Percentiles rank a stretch among this genome's conserved stretches.
These are phyloP conservation scores for Athene noctua DNA, from an alignment of 2,113 vertebrate genomes.

Conservation along the genomic window DNA sequence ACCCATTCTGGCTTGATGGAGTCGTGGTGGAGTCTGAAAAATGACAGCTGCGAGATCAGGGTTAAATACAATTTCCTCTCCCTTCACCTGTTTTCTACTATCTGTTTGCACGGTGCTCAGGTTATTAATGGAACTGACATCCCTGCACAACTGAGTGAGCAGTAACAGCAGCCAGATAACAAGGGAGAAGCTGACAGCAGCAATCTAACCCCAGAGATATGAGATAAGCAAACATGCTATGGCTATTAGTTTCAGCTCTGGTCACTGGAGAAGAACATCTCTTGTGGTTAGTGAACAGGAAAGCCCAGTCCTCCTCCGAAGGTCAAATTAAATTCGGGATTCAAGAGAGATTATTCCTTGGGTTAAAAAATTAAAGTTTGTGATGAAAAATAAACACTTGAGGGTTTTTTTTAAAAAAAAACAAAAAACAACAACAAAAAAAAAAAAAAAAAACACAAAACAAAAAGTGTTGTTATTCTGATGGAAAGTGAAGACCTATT, in stretches of 20 bases:
- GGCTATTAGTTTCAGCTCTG: conserved; percentile 68
- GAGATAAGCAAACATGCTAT: conserved; percentile 61
- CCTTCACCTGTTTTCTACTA: conserved; percentile 64
- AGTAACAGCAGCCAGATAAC: conserved; percentile 74
- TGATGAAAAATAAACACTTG: conserved; percentile 7
- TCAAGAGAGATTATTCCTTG: background rate
- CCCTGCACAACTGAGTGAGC: conserved; percentile 73
- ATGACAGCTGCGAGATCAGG: conserved; percentile 67
- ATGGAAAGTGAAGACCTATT: background rate
- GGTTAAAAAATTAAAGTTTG: background rate
- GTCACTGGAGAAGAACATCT: conserved; percentile 35
- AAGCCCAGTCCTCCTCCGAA: background rate
- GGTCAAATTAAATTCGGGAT: conserved; percentile 19
- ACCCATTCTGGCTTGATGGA: conserved; percentile 25
- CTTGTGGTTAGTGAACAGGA: background rate
- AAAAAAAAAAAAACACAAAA: background rate
- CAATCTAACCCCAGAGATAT: conserved; percentile 62
- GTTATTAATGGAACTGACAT: conserved; percentile 82
- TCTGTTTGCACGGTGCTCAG: conserved; percentile 58
- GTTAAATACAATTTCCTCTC: conserved; percentile 77
- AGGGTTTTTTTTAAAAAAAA: too few relatives aligned
- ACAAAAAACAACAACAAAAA: too few relatives aligned
- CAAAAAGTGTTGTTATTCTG: background rate
- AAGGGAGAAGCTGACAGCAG: conserved; percentile 72
- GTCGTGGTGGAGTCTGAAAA: conserved; percentile 40